These are phyloP conservation scores for Furcifer pardalis DNA, from an alignment of 2,797 vertebrate genomes.

Conservation along the genomic window DNA sequence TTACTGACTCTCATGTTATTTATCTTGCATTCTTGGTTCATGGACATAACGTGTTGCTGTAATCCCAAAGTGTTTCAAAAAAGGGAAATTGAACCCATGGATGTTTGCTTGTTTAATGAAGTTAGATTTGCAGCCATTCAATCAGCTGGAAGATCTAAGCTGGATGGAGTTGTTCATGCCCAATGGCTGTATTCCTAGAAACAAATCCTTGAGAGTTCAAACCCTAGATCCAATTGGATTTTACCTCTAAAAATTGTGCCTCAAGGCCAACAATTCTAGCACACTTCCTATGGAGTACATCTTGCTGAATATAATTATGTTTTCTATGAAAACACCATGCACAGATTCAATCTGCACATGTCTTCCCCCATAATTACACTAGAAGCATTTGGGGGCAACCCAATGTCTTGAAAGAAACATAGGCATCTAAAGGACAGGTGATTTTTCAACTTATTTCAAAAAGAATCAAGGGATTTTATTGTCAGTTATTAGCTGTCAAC, in stretches of 20 bases:
- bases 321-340: background rate
- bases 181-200: background rate
- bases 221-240: too few species aligned
- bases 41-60: too few species aligned
- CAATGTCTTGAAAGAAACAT: conserved; percentile 27
- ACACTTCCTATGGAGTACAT: background rate
- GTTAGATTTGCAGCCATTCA: conserved; percentile 28
- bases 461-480: conserved; percentile 42
- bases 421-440: conserved; percentile 49
- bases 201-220: background rate
- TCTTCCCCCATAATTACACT: conserved; percentile 30
- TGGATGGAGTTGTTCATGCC: conserved; percentile 23
- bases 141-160: conserved; percentile 39
- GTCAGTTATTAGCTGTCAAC: conserved; percentile 66
- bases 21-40: too few species aligned
- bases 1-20: too few species aligned
- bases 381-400: conserved; percentile 33
- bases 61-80: too few species aligned
- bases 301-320: background rate
- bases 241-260: background rate
- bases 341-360: conserved; percentile 6
- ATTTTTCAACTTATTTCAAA: conserved; percentile 54
- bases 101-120: conserved; percentile 35
- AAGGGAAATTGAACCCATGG: background rate
- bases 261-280: too few species aligned